phyloP scores from a whole-genome alignment of 1,140 invertebrate genomes.

The Drosophila bifasciata region DNA sequence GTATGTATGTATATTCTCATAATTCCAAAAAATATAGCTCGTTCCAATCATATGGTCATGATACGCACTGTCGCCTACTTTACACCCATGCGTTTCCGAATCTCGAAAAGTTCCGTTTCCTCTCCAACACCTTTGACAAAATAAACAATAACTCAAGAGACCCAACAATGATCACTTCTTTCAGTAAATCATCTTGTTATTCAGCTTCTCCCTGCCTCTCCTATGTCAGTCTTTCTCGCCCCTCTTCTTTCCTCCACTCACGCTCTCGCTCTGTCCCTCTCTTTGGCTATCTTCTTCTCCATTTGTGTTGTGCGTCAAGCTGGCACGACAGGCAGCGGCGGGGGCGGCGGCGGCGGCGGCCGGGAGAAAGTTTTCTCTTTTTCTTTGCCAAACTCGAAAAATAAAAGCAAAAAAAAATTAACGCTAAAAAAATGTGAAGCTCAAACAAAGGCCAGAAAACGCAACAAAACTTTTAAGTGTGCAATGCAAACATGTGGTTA shows the following conservation, averaged over 20 bases:
- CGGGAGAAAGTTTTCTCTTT: conserved; percentile 73
- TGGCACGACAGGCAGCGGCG: conserved; percentile 61
- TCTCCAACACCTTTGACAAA: conserved; percentile 57
- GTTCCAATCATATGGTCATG: conserved; percentile 8
- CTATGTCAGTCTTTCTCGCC: too few species aligned
- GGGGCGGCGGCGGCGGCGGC: conserved; percentile 11
- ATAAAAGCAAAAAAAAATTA: conserved; percentile 55
- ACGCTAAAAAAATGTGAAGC: conserved; percentile 48
- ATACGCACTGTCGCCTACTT: conserved; percentile 6
- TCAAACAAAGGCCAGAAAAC: conserved; percentile 63
- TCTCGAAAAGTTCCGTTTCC: conserved; percentile 63
- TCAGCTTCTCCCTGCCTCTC: conserved; percentile 39
- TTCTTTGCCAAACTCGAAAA: conserved; percentile 61
- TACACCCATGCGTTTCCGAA: conserved; percentile 26
- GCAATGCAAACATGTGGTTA: conserved; percentile 68
- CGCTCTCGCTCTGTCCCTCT: conserved; percentile 26
- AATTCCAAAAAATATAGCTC: too few species aligned
- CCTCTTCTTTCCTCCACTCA: conserved; percentile 14
- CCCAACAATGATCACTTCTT: conserved; percentile 61
- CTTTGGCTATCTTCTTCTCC: conserved; percentile 29
- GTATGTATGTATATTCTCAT: too few species aligned
- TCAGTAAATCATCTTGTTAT: conserved; percentile 76
- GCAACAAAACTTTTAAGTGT: conserved; percentile 66
- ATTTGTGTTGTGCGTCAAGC: conserved; percentile 57
- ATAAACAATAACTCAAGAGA: conserved; percentile 73